Evolutionary conservation across 1,140 invertebrate genomes (phyloP).

Genomic region (Papilio glaucus): DNA sequence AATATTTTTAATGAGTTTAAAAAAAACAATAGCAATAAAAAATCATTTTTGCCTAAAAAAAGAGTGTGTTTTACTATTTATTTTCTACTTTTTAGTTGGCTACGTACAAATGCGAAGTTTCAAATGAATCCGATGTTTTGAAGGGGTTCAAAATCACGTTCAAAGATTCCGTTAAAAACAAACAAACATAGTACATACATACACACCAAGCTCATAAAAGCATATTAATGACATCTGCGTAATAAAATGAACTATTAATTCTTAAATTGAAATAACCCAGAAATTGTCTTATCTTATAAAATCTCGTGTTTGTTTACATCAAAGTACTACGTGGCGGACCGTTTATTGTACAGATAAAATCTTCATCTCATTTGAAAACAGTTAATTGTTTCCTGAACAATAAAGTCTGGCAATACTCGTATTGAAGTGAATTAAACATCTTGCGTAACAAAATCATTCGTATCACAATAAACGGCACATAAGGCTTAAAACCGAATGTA

Average conservation of each 20-base stretch:
- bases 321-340: background rate
- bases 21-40: too few species aligned
- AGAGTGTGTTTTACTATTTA: too few species aligned
- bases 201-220: too few species aligned
- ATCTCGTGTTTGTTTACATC: background rate
- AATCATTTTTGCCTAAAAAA: too few species aligned
- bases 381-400: constrained; percentile 22
- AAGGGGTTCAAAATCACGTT: too few species aligned
- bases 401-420: constrained; percentile 4
- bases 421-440: constrained; percentile 20
- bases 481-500: constrained; percentile 21
- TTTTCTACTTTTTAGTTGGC: too few species aligned
- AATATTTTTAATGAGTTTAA: too few species aligned
- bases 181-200: too few species aligned
- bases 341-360: constrained; percentile 12
- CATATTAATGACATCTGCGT: too few species aligned
- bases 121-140: too few species aligned
- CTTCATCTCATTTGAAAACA: constrained; percentile 17
- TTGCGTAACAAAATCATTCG: constrained; percentile 17
- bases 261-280: background rate
- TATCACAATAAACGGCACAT: constrained; percentile 9
- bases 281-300: background rate
- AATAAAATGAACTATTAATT: background rate
- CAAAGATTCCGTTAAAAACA: too few species aligned
- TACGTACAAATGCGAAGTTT: too few species aligned